Percentiles rank a stretch among this genome's conserved stretches.
Conservation (phyloP, 2,113 vertebrate species). For the Oriolus oriolus region DNA sequence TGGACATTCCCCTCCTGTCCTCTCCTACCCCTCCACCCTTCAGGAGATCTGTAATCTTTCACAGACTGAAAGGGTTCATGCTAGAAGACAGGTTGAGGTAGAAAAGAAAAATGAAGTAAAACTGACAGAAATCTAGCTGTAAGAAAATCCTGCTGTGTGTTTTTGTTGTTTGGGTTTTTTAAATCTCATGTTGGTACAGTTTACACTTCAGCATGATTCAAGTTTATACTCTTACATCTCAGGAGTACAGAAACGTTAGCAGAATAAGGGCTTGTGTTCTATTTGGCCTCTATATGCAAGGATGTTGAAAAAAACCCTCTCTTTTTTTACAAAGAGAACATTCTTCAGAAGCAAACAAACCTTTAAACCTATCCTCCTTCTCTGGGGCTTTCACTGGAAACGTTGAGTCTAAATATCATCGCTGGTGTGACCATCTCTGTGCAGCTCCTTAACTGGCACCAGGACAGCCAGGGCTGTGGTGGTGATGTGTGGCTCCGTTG, state of each 20-base stretch:
- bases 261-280: neutral
- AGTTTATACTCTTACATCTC: neutral
- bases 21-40: neutral
- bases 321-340: neutral
- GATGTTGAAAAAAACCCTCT: neutral
- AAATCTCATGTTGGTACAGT: neutral
- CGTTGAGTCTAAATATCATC: neutral
- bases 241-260: neutral
- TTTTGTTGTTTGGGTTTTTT: neutral
- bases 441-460: neutral
- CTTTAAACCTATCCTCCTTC: neutral
- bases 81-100: neutral
- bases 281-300: neutral
- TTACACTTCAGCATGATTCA: neutral
- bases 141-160: neutral
- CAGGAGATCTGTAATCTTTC: neutral
- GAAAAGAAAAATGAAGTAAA: conserved; percentile 4
- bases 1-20: neutral
- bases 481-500: neutral
- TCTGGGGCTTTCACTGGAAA: neutral
- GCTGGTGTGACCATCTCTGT: neutral
- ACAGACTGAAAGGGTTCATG: neutral
- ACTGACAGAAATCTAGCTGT: neutral
- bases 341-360: neutral
- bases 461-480: neutral